Evolutionary conservation across 2,888 invertebrate species (phyloP), one percentile per base, ranked within the genome.

Genomic region (Aspidapion aeneum): DNA sequence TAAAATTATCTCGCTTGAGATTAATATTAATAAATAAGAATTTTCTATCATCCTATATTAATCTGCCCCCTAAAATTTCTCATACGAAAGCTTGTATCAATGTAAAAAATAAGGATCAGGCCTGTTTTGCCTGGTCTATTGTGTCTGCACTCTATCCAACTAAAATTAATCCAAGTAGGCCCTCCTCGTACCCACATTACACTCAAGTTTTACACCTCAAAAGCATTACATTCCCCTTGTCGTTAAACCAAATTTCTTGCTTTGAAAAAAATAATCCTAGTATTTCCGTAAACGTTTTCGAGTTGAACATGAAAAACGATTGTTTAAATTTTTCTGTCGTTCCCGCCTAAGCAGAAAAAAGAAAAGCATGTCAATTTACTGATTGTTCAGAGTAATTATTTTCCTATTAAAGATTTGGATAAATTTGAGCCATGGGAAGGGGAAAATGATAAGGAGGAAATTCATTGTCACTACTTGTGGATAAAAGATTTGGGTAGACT

Each of bases 111-210:
- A 7, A 7, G 3, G 35, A 35, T 7, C 35, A 35, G 35, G 35
- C 35, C 35, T 35, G 35, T 35, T 35, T 35, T 35, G 35, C 35
- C 5, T 35, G 35, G 35, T 3, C 35, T 35, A 35, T 35, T 12
- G 35, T 35, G 3, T 35, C 35, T 7, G 35, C 35, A 35, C 35
- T n/a, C n/a, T 35, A 35, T 35, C 35, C 35, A 12, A 12, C 35
- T 7, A 12, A 35, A 12, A 35, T 35, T 55, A n/a, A 20, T 60
- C 51, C 55, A 16, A 35, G 71, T 20, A 57, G 68, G 56, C 12
- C 63, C n/a, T 58, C 63, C 17, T 64, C 61, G 17, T 74, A 74
- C 59, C 70, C 71, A 5, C 63, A 72, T 54, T 70, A 66, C 60
- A 64, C 62, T 16, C 54, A 22, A n/a, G 68, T 70, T 5, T 67